Evolutionary conservation across 2,797 vertebrate genomes (phyloP).

Genomic region (Pseudochirops cupreus): DNA sequence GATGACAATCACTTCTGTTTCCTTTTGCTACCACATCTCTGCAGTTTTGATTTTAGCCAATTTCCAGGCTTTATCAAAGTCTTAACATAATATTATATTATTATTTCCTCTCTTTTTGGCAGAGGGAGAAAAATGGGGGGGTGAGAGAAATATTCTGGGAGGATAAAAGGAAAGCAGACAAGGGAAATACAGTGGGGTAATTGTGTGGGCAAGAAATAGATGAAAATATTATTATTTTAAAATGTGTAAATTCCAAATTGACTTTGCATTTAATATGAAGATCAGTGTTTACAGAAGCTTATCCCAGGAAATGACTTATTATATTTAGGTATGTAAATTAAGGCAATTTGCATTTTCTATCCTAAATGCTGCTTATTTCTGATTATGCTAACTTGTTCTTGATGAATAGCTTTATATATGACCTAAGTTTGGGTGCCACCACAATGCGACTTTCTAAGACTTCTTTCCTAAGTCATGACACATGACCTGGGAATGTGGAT

Average conservation of each 20-base stretch:
- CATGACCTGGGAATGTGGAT: neutral
- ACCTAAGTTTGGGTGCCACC: neutral
- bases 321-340: conserved; percentile 8
- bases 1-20: neutral
- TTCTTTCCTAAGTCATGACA: neutral
- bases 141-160: neutral
- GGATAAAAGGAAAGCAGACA: neutral
- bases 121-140: neutral
- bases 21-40: neutral
- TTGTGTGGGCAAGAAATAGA: neutral
- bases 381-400: neutral
- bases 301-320: neutral
- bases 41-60: neutral
- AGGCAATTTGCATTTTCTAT: neutral
- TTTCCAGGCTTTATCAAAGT: neutral
- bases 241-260: neutral
- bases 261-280: neutral
- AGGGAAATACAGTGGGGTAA: neutral
- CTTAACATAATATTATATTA: neutral
- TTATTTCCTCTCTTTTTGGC: neutral
- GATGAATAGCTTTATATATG: neutral
- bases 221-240: neutral
- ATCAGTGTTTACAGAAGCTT: neutral
- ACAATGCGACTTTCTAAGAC: neutral
- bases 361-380: neutral